These are phyloP conservation scores for Microctonus aethiopoides DNA, from an alignment of 2,888 invertebrate species.

Conservation along the genomic window DNA sequence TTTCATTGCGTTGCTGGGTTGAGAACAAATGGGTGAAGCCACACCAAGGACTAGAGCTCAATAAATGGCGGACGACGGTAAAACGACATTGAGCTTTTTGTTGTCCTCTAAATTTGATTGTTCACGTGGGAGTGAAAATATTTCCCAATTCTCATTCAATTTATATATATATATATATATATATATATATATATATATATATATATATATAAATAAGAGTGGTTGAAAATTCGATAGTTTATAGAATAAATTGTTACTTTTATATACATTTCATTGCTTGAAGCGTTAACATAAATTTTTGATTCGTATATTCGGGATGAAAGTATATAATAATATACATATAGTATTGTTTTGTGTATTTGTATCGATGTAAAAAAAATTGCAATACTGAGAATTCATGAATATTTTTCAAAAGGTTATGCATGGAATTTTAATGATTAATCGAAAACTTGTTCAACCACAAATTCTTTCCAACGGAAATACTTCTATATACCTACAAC, in stretches of 20 bases:
- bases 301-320: no score
- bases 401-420: neutral
- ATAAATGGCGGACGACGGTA: constrained; percentile 40
- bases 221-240: neutral
- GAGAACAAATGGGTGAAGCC: constrained; percentile 48
- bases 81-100: constrained; percentile 1
- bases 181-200: neutral
- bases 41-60: constrained; percentile 40
- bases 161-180: neutral
- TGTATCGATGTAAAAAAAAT: no score
- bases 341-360: no score
- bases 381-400: neutral
- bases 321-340: no score
- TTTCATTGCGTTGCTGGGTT: constrained; percentile 32
- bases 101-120: neutral
- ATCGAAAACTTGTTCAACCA: neutral
- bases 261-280: no score
- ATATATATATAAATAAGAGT: neutral
- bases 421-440: neutral
- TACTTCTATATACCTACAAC: neutral
- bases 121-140: neutral
- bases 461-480: neutral
- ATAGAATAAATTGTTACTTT: no score
- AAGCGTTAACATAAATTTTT: no score
- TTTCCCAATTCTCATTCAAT: neutral